A percentile compares a stretch with the other conserved stretches of the same genome.
phyloP scores from a whole-genome alignment of 92 coral and sea anemone species.

The Parazoanthus darwini region DNA sequence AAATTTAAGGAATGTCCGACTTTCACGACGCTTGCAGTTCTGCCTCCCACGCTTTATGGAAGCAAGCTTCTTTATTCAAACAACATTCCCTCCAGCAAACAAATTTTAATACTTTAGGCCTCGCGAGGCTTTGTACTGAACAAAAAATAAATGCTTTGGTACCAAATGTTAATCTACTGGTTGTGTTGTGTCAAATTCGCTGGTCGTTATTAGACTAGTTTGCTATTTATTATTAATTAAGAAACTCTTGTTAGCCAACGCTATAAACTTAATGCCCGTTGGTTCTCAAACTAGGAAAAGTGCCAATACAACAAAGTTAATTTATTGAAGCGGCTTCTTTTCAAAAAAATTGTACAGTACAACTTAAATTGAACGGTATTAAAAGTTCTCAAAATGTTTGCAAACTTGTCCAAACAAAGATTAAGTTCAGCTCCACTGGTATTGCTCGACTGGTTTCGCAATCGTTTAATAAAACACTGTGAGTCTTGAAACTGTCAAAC shows the following conservation, averaged over 20 bases:
- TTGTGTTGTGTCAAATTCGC: background rate
- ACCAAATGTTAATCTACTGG: background rate
- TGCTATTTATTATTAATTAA: background rate
- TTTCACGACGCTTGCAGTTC: background rate
- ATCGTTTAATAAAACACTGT: constrained; percentile 5
- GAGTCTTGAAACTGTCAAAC: constrained; percentile 3
- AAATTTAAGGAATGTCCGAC: constrained; percentile 18
- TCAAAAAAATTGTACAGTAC: background rate
- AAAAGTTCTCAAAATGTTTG: constrained; percentile 25
- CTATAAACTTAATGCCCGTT: background rate
- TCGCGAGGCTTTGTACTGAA: background rate
- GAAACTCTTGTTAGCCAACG: background rate
- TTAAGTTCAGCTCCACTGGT: background rate
- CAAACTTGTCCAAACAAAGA: constrained; percentile 27
- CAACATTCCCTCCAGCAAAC: background rate
- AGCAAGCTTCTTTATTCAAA: constrained; percentile 12
- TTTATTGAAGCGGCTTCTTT: background rate
- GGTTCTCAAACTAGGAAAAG: background rate
- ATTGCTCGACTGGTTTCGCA: background rate
- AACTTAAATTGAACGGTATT: background rate
- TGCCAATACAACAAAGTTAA: background rate
- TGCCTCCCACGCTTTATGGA: constrained; percentile 13
- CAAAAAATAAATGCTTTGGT: background rate
- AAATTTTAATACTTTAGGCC: constrained; percentile 1
- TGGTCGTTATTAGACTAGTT: background rate